Evolutionary conservation across 2,113 vertebrate genomes (phyloP), one percentile per base, ranked within the genome.

Genomic region (Xyrauchen texanus): DNA sequence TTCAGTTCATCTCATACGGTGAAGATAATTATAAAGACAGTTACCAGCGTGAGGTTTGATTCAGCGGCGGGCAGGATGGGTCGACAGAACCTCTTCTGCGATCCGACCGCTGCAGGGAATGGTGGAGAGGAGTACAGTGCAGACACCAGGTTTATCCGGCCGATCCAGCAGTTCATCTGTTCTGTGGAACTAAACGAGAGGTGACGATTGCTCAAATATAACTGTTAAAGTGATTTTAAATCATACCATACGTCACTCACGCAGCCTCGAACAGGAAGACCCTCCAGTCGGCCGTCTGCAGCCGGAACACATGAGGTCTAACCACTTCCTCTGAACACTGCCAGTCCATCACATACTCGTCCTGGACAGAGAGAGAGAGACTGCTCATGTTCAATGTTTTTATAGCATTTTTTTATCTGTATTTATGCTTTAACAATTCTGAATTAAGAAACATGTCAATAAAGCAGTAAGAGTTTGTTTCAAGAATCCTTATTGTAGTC

Each of bases 101-200:
- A 97, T 52, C 96, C 95, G 0, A 97, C 94, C 0, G 96, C 96
- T 0, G 96, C 96, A 0, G 96, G 95, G 72, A 98, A 98, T 0
- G 96, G 95, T 0, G 96, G 95, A 0, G 96, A 94, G 0, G 96
- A 98, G 85, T 95, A 94, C n/a, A 94, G 93, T 7, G 95, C 96
- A 0, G 95, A 93, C 0, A 94, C 93, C 78, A 98, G 86, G 84
- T 98, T 98, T 81, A 98, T 92, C 16, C 95, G 94, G 4, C 87
- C 87, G 44, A 98, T 95, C 96, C 96, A 98, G 0, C 95, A 96
- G 51, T 84, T 86, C 96, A 98, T 98, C 88, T 97, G 95, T 10
- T 89, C 90, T 5, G 88, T 85, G 6, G 93, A 95, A 76, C 96
- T 98, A 81, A 1, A 13, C 44, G 46, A 55, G 6, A 68, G 46